Evolutionary conservation across 2,888 invertebrate species (phyloP).

Genomic region (Carpatolechia fugitivella): DNA sequence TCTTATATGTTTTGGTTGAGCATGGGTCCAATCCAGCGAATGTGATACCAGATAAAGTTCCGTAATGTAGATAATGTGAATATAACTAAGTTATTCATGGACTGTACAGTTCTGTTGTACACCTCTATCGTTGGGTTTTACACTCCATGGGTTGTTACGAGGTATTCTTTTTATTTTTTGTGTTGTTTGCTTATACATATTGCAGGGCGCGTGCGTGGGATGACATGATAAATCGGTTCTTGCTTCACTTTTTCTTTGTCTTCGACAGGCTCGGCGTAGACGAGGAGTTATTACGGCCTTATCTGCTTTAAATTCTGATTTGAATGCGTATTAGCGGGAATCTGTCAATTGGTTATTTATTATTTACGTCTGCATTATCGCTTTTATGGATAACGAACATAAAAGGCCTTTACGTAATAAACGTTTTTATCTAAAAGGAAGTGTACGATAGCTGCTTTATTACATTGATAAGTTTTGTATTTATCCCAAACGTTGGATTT

Average conservation of each 20-base stretch:
- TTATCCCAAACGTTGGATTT: slow-evolving; percentile 12
- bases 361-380: slow-evolving; percentile 36
- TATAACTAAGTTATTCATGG: slow-evolving; percentile 75
- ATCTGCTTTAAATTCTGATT: slow-evolving; percentile 51
- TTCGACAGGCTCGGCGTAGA: slow-evolving; percentile 65
- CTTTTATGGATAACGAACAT: slow-evolving; percentile 40
- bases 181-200: slow-evolving; percentile 68
- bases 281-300: slow-evolving; percentile 59
- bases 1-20: slow-evolving; percentile 48
- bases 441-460: slow-evolving; percentile 51
- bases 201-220: slow-evolving; percentile 69
- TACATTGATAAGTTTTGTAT: slow-evolving; percentile 31
- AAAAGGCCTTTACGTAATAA: slow-evolving; percentile 41
- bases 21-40: slow-evolving; percentile 58
- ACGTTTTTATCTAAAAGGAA: slow-evolving; percentile 56
- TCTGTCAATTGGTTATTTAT: slow-evolving; percentile 37
- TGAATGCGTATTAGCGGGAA: slow-evolving; percentile 46
- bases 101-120: slow-evolving; percentile 53
- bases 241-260: slow-evolving; percentile 59
- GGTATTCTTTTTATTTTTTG: slow-evolving; percentile 61
- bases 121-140: slow-evolving; percentile 76
- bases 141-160: slow-evolving; percentile 65
- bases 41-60: slow-evolving; percentile 73
- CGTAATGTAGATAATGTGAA: slow-evolving; percentile 78
- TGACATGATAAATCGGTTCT: slow-evolving; percentile 72